Evolutionary conservation across 2,113 vertebrate species (phyloP), one percentile per base, ranked within the genome.

Genomic region (Buteo buteo): DNA sequence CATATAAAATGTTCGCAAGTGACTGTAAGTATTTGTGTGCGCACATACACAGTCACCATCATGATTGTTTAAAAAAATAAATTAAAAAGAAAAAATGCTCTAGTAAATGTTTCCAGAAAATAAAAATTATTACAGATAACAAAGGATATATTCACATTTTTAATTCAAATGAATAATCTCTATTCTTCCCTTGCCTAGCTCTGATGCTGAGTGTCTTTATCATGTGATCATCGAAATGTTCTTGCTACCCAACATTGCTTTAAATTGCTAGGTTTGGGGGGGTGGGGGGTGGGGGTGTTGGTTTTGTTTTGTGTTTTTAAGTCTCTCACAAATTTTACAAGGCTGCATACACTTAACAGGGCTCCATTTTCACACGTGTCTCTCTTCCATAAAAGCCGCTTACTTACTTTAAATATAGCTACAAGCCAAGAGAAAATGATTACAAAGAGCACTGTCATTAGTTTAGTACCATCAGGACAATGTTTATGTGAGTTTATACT

Each of bases 321-420:
- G 36, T 36, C 36, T 36, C 36, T 36, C 36, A 36, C 36, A 36
- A 36, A 36, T 36, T 36, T 36, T 36, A 36, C 36, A 36, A 36
- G 36, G 36, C 36, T 36, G 36, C 36, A 36, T 36, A 36, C 36
- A 36, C 36, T 36, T 38, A 38, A 38, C 34, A 44, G 67, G 83
- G 78, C 65, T 94, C 57, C 74, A 40, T 86, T 95, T 94, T 86
- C 81, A 93, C 81, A 77, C 1, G 1, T 74, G 13, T 61, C 26
- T 85, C 90, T 92, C 45, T 93, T 88, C 49, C 83, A 78, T 86
- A 82, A 93, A 97, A 95, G 61, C 74, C 71, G 64, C 59, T 95
- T 79, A 50, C 87, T 95, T 97, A 58, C 82, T 97, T 95, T 95
- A 96, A 97, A 94, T 92, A 94, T 93, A 96, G 72, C 38, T 84